Evolutionary conservation across 2,797 vertebrate genomes (phyloP).

Genomic region (Microctenopoma stevenorrisi): DNA sequence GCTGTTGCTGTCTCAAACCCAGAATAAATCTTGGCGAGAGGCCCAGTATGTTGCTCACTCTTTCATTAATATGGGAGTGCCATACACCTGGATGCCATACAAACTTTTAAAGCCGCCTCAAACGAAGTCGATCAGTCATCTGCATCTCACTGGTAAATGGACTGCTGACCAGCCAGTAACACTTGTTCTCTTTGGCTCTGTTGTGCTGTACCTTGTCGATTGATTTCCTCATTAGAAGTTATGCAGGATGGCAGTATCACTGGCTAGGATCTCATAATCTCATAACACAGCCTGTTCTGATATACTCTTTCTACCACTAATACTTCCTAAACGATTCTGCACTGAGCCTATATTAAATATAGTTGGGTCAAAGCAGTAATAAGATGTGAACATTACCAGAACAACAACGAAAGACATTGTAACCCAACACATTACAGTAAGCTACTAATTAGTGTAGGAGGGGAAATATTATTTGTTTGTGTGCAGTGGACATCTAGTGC

Average conservation of each 20-base stretch:
- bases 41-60: conserved; percentile 57
- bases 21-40: conserved; percentile 62
- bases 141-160: conserved; percentile 35
- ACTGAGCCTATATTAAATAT: not conserved
- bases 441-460: not conserved
- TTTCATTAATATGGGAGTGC: conserved; percentile 70
- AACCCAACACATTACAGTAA: not conserved
- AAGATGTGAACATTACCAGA: not conserved
- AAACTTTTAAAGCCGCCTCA: conserved; percentile 38
- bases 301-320: not conserved
- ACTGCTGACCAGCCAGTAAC: conserved; percentile 22
- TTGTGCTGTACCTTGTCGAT: not conserved
- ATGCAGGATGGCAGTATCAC: not conserved
- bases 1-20: conserved; percentile 68
- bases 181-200: conserved; percentile 30
- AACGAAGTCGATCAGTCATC: conserved; percentile 44
- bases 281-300: conserved; percentile 2
- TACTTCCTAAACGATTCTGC: not conserved
- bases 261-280: not conserved
- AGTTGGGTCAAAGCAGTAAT: not conserved
- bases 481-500: not conserved
- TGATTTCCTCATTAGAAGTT: conserved; percentile 5
- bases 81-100: conserved; percentile 58
- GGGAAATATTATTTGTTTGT: not conserved
- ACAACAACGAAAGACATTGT: not conserved